These are phyloP conservation scores for Chloebia gouldiae DNA, from an alignment of 2,113 vertebrate species.

Conservation along the genomic window DNA sequence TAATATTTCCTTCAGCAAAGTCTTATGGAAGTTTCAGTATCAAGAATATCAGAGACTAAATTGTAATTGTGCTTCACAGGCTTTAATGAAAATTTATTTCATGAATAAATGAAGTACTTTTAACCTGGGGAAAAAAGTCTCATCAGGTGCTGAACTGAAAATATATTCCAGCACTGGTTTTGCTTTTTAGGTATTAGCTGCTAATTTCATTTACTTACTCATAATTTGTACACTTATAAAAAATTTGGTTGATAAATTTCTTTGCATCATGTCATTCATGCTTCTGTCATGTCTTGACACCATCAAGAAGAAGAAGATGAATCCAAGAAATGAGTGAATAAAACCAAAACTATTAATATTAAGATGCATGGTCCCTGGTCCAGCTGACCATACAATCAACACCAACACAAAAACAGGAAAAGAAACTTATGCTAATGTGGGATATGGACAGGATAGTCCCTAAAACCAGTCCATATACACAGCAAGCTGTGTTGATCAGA, in stretches of 20 bases:
- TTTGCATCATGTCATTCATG: background rate
- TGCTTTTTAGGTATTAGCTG: background rate
- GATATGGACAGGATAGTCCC: background rate
- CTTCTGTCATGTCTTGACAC: background rate
- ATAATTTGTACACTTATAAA: background rate
- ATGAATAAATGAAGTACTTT: background rate
- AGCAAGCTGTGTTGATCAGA: background rate
- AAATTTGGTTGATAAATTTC: background rate
- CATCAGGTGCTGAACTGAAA: background rate
- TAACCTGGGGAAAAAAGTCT: background rate
- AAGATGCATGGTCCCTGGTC: background rate
- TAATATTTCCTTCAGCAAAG: background rate
- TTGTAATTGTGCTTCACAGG: background rate
- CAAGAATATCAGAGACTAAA: background rate
- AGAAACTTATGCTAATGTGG: background rate
- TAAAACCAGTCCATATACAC: rapidly evolving
- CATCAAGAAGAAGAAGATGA: background rate
- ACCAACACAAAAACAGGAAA: background rate
- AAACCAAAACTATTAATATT: background rate
- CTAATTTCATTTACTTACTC: background rate
- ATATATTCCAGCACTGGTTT: background rate
- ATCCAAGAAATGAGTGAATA: background rate
- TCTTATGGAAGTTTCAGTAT: background rate
- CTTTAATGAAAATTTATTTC: background rate
- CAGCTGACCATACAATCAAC: background rate